Evolutionary conservation across 2,888 invertebrate species (phyloP).

Genomic region (Tinea trinotella): DNA sequence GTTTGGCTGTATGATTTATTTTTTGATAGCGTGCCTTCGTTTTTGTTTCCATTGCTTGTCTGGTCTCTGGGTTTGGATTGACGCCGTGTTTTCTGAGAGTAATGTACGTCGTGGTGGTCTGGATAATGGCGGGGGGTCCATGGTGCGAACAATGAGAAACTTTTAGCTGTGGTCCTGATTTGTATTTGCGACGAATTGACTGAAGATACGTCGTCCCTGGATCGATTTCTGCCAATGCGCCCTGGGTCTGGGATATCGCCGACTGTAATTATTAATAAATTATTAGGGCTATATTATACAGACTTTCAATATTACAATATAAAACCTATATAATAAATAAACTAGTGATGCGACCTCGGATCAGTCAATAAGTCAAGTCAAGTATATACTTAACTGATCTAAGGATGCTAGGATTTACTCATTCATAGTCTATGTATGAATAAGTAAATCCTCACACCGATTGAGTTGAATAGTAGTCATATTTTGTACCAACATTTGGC

Average conservation of each 20-base stretch:
- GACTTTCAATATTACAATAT: too few species aligned
- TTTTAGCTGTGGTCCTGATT: conserved; percentile 81
- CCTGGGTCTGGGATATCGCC: conserved; percentile 88
- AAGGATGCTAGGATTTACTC: too few species aligned
- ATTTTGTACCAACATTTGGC: too few species aligned
- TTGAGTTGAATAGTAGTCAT: too few species aligned
- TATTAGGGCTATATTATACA: too few species aligned
- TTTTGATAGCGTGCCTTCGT: conserved; percentile 50
- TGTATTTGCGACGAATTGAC: conserved; percentile 75
- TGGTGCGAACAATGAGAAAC: conserved; percentile 87
- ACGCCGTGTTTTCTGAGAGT: conserved; percentile 75
- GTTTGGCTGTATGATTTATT: conserved; percentile 63
- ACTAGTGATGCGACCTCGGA: too few species aligned
- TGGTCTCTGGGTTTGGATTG: conserved; percentile 30
- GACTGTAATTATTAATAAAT: conserved; percentile 61
- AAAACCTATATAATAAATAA: too few species aligned
- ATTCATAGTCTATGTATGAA: too few species aligned
- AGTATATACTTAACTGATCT: too few species aligned
- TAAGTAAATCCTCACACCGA: too few species aligned
- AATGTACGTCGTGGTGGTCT: conserved; percentile 84
- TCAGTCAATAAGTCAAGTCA: too few species aligned
- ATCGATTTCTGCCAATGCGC: conserved; percentile 72
- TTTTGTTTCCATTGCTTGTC: conserved; percentile 46
- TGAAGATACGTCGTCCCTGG: conserved; percentile 82
- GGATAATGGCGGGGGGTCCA: conserved; percentile 84